Conservation (phyloP, 2,113 vertebrate species). For the Bos javanicus region DNA sequence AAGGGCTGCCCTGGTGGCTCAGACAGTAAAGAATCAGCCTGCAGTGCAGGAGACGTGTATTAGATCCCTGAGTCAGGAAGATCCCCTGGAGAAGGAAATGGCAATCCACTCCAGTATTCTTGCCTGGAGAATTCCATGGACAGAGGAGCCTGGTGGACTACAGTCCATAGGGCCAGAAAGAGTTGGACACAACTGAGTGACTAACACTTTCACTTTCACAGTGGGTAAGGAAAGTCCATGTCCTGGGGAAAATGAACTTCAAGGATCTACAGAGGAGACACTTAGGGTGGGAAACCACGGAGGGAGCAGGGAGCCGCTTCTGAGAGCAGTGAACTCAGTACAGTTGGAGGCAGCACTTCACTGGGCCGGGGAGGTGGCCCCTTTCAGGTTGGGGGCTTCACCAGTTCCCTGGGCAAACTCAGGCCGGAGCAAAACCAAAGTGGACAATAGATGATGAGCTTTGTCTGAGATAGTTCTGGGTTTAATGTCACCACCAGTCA, state of each 20-base stretch:
- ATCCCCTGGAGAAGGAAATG: background rate
- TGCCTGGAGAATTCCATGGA: background rate
- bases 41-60: background rate
- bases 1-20: background rate
- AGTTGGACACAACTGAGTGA: background rate
- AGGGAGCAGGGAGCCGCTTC: background rate
- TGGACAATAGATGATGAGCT: accelerated
- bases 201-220: background rate
- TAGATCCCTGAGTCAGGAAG: background rate
- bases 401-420: background rate
- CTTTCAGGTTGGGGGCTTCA: accelerated
- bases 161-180: background rate
- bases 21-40: background rate
- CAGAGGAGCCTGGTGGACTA: background rate
- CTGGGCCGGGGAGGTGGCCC: background rate
- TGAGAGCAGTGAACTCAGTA: background rate
- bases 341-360: accelerated
- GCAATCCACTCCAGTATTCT: background rate
- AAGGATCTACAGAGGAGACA: no score
- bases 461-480: background rate
- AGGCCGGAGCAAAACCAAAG: background rate
- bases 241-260: background rate
- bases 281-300: accelerated
- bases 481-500: background rate
- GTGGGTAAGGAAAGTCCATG: background rate